Evolutionary conservation across 2,888 invertebrate species (phyloP).

Genomic region (Dynastes tityus): DNA sequence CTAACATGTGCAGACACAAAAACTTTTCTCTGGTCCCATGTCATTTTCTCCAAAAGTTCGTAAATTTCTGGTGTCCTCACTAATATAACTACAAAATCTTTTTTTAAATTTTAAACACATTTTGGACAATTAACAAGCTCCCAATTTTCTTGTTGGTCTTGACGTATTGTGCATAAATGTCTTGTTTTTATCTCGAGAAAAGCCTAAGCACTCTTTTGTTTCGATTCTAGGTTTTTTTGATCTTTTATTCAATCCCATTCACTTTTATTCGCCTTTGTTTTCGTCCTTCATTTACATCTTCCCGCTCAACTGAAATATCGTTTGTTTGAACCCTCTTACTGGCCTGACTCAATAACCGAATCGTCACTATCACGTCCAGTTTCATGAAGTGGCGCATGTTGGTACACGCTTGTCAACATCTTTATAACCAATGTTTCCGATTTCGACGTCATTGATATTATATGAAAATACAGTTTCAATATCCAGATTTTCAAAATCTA

Average conservation of each 20-base stretch:
- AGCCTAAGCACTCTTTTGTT: not conserved
- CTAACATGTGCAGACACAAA: constrained; percentile 1
- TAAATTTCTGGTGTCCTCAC: not conserved
- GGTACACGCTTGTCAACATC: too few species aligned
- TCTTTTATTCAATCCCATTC: not conserved
- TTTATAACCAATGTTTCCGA: not conserved
- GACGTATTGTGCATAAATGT: not conserved
- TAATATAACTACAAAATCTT: not conserved
- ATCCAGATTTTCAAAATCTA: not conserved
- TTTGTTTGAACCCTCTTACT: not conserved
- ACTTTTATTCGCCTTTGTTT: not conserved
- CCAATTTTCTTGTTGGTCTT: not conserved
- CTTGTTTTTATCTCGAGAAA: not conserved
- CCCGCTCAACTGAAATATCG: not conserved
- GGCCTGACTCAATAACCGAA: not conserved
- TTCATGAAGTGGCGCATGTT: not conserved
- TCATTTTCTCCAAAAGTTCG: not conserved
- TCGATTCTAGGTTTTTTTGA: not conserved
- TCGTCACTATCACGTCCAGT: not conserved
- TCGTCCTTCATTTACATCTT: not conserved
- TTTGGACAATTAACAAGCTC: not conserved
- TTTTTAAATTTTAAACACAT: not conserved
- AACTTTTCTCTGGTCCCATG: not conserved
- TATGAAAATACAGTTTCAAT: not conserved
- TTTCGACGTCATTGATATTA: not conserved